These are phyloP conservation scores for Mastacembelus armatus DNA, from an alignment of 2,797 vertebrate genomes.

Conservation along the genomic window DNA sequence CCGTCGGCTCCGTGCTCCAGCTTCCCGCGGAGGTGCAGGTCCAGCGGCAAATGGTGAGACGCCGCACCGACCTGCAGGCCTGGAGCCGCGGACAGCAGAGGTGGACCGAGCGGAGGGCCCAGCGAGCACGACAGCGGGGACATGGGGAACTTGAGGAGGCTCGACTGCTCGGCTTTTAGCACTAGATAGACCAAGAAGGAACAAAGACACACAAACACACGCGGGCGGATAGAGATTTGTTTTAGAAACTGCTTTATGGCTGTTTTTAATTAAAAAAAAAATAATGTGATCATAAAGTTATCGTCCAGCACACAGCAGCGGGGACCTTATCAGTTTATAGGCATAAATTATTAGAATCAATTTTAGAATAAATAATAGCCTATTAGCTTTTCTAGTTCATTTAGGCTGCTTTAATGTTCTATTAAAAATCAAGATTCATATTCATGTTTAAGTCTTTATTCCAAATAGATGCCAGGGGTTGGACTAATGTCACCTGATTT, in stretches of 20 bases:
- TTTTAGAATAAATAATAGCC: too few relatives aligned
- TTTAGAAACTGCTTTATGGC: background rate
- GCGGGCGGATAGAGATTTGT: background rate
- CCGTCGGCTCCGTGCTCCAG: conserved; percentile 88
- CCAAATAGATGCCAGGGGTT: too few relatives aligned
- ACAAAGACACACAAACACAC: background rate
- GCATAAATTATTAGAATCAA: too few relatives aligned
- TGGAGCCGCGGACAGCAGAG: conserved; percentile 88
- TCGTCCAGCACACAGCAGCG: too few relatives aligned
- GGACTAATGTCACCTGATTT: background rate
- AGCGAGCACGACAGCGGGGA: conserved; percentile 92
- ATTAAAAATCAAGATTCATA: too few relatives aligned
- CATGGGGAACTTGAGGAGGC: conserved; percentile 95
- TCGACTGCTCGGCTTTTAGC: conserved; percentile 92
- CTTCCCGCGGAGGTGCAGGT: conserved; percentile 95
- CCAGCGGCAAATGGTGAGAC: conserved; percentile 91
- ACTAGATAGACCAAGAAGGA: conserved; percentile 66
- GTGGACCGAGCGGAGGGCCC: conserved; percentile 85
- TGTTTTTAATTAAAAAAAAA: too few relatives aligned
- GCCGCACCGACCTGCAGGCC: conserved; percentile 87
- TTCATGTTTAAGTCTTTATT: too few relatives aligned
- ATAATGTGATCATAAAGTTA: too few relatives aligned
- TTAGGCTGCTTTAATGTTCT: too few relatives aligned
- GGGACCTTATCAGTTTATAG: too few relatives aligned
- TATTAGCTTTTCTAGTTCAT: too few relatives aligned